A percentile compares a stretch with the other conserved stretches of the same genome.
phyloP scores from a whole-genome alignment of 2,888 invertebrate species.

The Alloscopus bannaensis region DNA sequence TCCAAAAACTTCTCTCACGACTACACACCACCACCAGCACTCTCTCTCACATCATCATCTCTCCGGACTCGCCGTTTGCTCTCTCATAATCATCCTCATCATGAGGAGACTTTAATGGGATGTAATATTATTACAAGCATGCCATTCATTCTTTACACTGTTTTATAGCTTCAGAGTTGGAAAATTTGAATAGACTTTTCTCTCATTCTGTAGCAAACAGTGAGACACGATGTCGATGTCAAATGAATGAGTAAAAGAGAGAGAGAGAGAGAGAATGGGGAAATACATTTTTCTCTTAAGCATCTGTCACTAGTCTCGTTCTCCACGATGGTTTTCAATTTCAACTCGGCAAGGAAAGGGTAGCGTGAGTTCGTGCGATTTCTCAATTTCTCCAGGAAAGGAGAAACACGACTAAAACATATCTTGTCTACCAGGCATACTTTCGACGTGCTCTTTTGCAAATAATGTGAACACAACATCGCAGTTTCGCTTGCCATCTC shows the following conservation, averaged over 20 bases:
- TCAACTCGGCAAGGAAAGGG: no score
- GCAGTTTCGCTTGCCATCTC: constrained; percentile 3
- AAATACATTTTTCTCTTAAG: not conserved
- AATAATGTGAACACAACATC: constrained; percentile 34
- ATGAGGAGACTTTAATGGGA: constrained; percentile 42
- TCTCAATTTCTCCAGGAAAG: constrained; percentile 8
- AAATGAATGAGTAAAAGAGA: no score
- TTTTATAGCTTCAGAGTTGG: no score
- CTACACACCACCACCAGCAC: not conserved
- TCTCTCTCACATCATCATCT: constrained; percentile 8
- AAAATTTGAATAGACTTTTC: no score
- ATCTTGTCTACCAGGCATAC: constrained; percentile 1
- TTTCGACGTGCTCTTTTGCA: constrained; percentile 21
- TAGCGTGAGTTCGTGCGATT: constrained; percentile 37
- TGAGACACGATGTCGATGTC: no score
- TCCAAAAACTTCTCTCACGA: constrained; percentile 11
- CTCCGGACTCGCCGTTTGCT: no score
- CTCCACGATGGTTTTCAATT: constrained; percentile 35
- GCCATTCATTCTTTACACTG: constrained; percentile 27
- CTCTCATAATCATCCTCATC: constrained; percentile 7
- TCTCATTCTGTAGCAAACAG: no score
- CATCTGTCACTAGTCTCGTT: not conserved
- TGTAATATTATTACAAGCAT: constrained; percentile 38
- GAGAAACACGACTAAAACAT: no score
- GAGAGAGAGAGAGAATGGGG: no score